Evolutionary conservation across 2,113 vertebrate species (phyloP), one percentile per base, ranked within the genome.

Genomic region (Conger conger): DNA sequence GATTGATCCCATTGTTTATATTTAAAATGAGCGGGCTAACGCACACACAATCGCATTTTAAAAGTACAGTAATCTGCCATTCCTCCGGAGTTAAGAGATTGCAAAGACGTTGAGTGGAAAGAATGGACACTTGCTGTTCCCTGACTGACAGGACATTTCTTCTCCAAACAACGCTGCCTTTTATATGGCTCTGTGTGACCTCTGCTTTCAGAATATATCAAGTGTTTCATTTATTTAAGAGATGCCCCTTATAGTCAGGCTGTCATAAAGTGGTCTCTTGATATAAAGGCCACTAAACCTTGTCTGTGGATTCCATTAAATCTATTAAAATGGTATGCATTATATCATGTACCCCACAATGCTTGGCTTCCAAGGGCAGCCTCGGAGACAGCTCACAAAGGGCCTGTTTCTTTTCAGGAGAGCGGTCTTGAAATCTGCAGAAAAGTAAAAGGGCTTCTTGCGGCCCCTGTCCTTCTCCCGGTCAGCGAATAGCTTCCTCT

Each of bases 271-370:
- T 82, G 85, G 84, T 89, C 89, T 90, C 90, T 85, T 89, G 90
- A 87, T 85, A 90, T 18, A 82, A 88, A 83, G 85, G 85, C 87
- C 84, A 86, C 87, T 89, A 87, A 91, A 89, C 83, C 86, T 87
- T 82, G 90, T 91, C 91, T 92, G 89, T 85, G 87, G 86, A 87
- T 92, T 92, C 92, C 92, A 93, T 94, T 93, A 93, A 92, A 93
- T 93, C 88, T 93, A 92, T 92, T 93, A 94, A 93, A 93, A 88
- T 87, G 84, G 89, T 90, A 91, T 68, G 88, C 91, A 93, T 94
- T 92, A 93, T 94, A 93, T 94, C 91, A 92, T 93, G 90, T 89
- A 87, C 88, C 86, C 87, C 91, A 93, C 89, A 93, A 94, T 94
- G 88, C 90, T 86, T 89, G 89, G 90, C 91, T 93, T 93, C 93